phyloP scores from a whole-genome alignment of 2,113 vertebrate species.

The Fulmarus glacialis region DNA sequence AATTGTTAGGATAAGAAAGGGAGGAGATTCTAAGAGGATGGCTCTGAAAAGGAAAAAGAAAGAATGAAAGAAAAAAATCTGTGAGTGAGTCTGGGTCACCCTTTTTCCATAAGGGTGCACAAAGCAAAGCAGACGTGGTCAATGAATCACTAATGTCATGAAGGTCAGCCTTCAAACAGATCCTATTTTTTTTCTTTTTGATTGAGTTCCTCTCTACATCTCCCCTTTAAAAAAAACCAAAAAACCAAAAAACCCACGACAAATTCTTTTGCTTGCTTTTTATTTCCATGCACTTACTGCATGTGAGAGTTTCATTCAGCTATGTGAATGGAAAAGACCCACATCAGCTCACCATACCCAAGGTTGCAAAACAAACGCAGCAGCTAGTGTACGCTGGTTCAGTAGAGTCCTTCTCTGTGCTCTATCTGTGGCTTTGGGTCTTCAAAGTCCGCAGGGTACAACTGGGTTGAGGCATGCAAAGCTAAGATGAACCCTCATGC shows the following conservation, averaged over 20 bases:
- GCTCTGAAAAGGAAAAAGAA: background rate
- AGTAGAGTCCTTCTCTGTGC: background rate
- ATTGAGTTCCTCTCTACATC: background rate
- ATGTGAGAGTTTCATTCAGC: background rate
- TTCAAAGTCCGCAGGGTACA: background rate
- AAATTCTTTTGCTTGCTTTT: background rate
- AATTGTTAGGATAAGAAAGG: constrained; percentile 11
- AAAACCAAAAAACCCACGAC: background rate
- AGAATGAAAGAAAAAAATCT: background rate
- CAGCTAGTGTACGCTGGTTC: background rate
- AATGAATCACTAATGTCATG: background rate
- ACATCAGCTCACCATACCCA: background rate
- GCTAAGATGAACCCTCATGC: background rate
- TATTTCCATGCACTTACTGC: background rate
- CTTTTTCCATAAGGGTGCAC: background rate
- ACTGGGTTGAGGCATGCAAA: background rate
- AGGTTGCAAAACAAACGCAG: background rate
- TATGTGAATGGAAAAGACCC: background rate
- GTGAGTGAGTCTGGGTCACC: background rate
- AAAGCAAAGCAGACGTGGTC: background rate
- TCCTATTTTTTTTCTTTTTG: background rate
- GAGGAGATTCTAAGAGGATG: background rate
- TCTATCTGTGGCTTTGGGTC: background rate
- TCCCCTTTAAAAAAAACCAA: background rate
- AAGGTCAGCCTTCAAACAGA: background rate